Evolutionary conservation across 2,113 vertebrate species (phyloP), one percentile per base, ranked within the genome.

Genomic region (Elaphurus davidianus): DNA sequence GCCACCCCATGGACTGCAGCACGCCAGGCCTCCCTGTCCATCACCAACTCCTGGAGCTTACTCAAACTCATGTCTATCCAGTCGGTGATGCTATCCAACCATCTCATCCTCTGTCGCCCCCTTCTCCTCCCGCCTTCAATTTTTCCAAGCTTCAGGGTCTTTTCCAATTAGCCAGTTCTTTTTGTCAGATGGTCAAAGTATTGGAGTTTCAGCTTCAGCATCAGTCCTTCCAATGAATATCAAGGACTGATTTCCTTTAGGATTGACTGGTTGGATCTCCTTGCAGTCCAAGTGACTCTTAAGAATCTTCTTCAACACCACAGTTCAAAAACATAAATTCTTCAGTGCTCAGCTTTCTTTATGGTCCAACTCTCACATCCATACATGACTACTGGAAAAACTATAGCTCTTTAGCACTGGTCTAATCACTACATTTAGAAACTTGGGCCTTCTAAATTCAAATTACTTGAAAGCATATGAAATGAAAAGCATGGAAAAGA

Each of bases 401-500:
- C 17, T 67, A 67, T 67, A 67, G 64, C 64, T 71, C 17, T 71
- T 91, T 52, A 71, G 21, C 33, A 62, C 28, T 10, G 40, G 5
- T 55, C 7, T 87, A 71, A 78, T 57, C 91, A 47, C 45, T 81
- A 89, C 95, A 92, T 78, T 95, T 89, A 92, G 78, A 96, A 87
- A 85, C 8, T 74, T 90, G 17, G 23, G 33, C 14, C 28, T 87
- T 87, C 45, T 92, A 79, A 62, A 79, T 17, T 98, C 27, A 83
- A 92, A 64, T 78, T 85, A 50, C 33, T 21, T 54, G n/a, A 76
- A 71, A 82, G 27, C 5, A 27, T 28, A 54, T 71, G 28, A 33
- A 47, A 62, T 50, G 19, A 62, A 87, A 93, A 86, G 21, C n/a
- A 87, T 62, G 54, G 12, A 17, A 21, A 84, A 57, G 1, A 60